Conservation (phyloP, 2,888 invertebrate genomes). For the Drosophila testacea region DNA sequence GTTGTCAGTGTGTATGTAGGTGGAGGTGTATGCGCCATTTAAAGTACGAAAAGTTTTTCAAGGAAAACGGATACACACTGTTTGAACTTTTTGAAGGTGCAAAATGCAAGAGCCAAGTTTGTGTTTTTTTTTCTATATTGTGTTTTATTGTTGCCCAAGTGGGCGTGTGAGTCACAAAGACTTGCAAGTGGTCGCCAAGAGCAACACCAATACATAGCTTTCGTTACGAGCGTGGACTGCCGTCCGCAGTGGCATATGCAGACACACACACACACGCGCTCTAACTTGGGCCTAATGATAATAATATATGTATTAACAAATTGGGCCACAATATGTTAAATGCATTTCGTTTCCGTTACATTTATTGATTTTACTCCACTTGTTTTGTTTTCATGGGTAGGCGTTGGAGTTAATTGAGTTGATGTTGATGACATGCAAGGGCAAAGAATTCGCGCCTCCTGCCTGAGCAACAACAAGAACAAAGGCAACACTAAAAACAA, state of each 20-base stretch:
- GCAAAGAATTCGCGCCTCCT: conserved; percentile 39
- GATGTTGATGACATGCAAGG: conserved; percentile 62
- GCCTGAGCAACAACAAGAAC: conserved; percentile 26
- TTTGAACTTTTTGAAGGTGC: conserved; percentile 73
- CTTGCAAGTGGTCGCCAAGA: conserved; percentile 56
- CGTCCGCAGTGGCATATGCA: neutral
- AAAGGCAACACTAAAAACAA: conserved; percentile 19
- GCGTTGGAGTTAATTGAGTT: conserved; percentile 68
- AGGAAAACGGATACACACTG: conserved; percentile 81
- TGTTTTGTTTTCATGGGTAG: conserved; percentile 19
- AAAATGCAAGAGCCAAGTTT: conserved; percentile 64
- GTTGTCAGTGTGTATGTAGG: neutral
- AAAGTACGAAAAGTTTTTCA: conserved; percentile 71
- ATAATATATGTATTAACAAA: conserved; percentile 24
- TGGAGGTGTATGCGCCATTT: conserved; percentile 39
- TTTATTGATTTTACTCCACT: conserved; percentile 76
- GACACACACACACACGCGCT: conserved; percentile 6
- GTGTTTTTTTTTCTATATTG: conserved; percentile 9
- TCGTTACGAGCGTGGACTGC: too few relatives aligned
- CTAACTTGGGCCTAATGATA: conserved; percentile 6
- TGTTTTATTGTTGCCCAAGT: conserved; percentile 49
- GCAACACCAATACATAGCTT: conserved; percentile 37
- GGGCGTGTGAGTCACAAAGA: conserved; percentile 54
- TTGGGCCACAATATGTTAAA: conserved; percentile 50
- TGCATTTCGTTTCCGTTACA: conserved; percentile 39